Evolutionary conservation across 2,797 vertebrate species (phyloP).

Genomic region (Darevskia nairensis): DNA sequence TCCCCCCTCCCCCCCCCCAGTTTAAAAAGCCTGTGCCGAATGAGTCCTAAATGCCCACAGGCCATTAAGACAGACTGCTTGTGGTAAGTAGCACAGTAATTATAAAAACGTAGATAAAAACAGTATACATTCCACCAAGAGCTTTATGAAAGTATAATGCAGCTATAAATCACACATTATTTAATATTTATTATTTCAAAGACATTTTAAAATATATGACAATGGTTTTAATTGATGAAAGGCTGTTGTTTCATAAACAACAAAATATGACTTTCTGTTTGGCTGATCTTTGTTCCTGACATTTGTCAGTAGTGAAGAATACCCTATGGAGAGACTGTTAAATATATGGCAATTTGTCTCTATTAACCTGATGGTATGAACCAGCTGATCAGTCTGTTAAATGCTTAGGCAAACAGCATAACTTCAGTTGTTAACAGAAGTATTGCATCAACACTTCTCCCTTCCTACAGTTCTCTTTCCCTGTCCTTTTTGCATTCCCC

Average conservation of each 20-base stretch:
- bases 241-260: neutral
- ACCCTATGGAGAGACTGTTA: neutral
- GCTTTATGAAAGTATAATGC: neutral
- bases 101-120: neutral
- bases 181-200: neutral
- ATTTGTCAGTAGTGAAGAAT: slow-evolving; percentile 11
- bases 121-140: neutral
- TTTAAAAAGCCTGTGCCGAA: neutral
- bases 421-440: neutral
- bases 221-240: neutral
- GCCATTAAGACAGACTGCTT: neutral
- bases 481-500: neutral
- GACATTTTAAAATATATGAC: neutral
- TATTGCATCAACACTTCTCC: neutral
- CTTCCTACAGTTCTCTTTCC: neutral
- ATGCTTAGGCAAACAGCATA: neutral
- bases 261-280: neutral
- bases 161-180: neutral
- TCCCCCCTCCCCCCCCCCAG: too few species aligned
- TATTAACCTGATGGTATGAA: slow-evolving; percentile 1
- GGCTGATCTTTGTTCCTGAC: neutral
- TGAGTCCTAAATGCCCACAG: neutral
- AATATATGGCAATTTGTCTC: neutral
- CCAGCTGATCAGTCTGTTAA: neutral
- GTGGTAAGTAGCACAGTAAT: neutral